Evolutionary conservation across 2,113 vertebrate genomes (phyloP).

Genomic region (Sisor rabdophorus): DNA sequence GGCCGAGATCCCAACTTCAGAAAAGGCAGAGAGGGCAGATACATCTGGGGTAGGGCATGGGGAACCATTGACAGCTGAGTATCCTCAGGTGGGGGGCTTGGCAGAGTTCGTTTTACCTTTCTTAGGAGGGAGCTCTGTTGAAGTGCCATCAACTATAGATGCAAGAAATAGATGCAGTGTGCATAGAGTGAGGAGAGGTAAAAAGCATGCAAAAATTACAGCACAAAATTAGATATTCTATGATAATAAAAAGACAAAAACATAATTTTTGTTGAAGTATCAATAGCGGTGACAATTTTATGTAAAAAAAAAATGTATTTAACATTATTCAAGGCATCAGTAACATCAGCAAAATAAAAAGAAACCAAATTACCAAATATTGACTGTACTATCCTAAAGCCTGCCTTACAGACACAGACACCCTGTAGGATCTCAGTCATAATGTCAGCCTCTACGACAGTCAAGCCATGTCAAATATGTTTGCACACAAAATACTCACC

Average conservation of each 20-base stretch:
- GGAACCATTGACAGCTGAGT: conserved; percentile 83
- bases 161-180: conserved; percentile 43
- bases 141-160: conserved; percentile 80
- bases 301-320: not conserved
- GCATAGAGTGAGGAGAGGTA: conserved; percentile 57
- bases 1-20: conserved; percentile 72
- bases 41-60: conserved; percentile 82
- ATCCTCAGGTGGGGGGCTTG: conserved; percentile 95
- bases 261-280: not conserved
- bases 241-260: conserved; percentile 7
- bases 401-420: no score
- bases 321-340: not conserved
- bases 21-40: conserved; percentile 78
- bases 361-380: not conserved
- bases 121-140: conserved; percentile 88
- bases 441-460: no score
- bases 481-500: no score
- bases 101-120: conserved; percentile 96
- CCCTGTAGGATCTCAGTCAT: no score
- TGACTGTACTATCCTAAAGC: not conserved
- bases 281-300: not conserved
- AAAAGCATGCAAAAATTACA: conserved; percentile 49
- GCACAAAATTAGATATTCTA: conserved; percentile 30
- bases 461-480: no score
- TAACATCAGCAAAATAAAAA: not conserved